These are phyloP conservation scores for Silurus glanis DNA, from an alignment of 2,113 vertebrate genomes.

Conservation along the genomic window DNA sequence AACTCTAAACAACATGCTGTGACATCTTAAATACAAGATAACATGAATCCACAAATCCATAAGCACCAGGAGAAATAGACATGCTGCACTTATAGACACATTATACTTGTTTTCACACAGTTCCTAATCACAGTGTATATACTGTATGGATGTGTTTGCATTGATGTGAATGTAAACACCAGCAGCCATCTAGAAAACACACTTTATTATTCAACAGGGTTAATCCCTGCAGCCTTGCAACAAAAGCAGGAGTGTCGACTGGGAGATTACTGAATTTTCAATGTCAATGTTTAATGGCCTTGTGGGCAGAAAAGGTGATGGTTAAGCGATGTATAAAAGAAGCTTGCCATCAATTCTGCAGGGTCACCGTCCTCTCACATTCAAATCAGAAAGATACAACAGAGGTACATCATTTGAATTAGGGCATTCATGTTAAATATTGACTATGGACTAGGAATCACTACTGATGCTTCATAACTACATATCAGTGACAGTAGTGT, in stretches of 20 bases:
- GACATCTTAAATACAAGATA: constrained; percentile 41
- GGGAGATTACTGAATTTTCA: neutral
- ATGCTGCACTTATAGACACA: neutral
- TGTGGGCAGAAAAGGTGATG: neutral
- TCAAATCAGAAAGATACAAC: neutral
- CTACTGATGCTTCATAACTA: neutral
- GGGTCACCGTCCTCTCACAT: neutral
- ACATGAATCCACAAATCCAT: neutral
- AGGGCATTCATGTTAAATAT: neutral
- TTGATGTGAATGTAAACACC: constrained; percentile 25
- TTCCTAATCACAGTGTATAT: neutral
- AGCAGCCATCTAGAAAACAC: constrained; percentile 41
- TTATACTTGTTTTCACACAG: neutral
- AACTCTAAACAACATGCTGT: constrained; percentile 56
- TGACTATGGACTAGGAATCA: neutral
- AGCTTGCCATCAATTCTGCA: neutral
- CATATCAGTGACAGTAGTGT: neutral
- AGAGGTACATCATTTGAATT: neutral
- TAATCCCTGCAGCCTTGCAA: constrained; percentile 6
- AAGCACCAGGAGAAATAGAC: neutral
- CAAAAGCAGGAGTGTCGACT: neutral
- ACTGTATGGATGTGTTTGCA: neutral
- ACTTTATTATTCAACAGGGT: constrained; percentile 56
- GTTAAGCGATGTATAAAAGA: neutral
- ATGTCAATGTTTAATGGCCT: neutral